Base-by-base conservation (phyloP, 2,113 vertebrate genomes). In the Notothenia rossii region DNA sequence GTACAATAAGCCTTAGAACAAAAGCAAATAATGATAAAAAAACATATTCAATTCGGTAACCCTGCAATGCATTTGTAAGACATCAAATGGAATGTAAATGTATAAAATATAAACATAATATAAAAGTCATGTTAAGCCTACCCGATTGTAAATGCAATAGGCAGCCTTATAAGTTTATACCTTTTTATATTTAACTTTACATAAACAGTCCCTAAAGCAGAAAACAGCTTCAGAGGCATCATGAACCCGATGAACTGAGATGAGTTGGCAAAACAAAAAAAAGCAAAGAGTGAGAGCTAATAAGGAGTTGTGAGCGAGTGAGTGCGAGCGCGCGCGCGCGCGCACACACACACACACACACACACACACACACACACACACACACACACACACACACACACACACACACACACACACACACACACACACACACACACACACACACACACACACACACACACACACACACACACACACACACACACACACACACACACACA, bases 211-310 rank as follows among this genome's bases (percentile, higher is more conserved):
- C 72, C 62, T 72, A 7, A 71, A 73, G 49, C 56, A 68, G 8
- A 60, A 66, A 62, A 75, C 40, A 33, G 14, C 25, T 72, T 71
- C 59, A 84, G 62, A 46, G 59, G 55, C 49, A 66, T 72, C 67
- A 20, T 72, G 77, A 88, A 91, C 84, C 68, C 10, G 53, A 55
- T 88, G 83, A 88, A 86, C 89, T 67, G 36, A 64, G 50, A 48
- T 65, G 53, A 61, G 62, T 12, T 4, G 64, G 67, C 7, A 48
- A 65, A 72, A 53, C 12, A 48, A 70, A 60, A 53, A 66, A 36
- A 4, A 66, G 4, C 9, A 15, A 15, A 4, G 20, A 48, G 46
- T 51, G 25, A 13, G 75, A 65, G 40, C 36, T 40, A 40, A 40
- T 40, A 40, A 7, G 51, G 43, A 25, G 25, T 22, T 25, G 54